Base-by-base conservation (phyloP, 2,113 vertebrate genomes). In the Mus pahari region DNA sequence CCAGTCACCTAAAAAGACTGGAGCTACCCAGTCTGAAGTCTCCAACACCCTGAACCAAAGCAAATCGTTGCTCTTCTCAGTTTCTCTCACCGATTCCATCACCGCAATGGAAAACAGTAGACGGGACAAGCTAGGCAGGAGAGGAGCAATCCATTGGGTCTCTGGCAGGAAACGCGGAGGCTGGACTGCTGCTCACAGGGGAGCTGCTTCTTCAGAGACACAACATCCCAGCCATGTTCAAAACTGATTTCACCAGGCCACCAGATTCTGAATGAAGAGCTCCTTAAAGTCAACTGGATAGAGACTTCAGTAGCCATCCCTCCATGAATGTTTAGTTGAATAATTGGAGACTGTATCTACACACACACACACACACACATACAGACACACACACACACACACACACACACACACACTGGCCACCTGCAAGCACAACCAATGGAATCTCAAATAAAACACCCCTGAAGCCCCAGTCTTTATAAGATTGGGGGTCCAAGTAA, bases 221-320 rank as follows among this genome's bases (percentile, higher is more conserved):
- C 39, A 45, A 31, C 22, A 45, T 33, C 22, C 12, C 20, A 28
- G 19, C 48, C 79, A 48, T 10, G 3, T 31, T 79, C 20, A n/a
- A 79, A 77, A 31, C 50, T 48, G 39, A 66, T 50, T 66, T 22
- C 68, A 53, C 73, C 75, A 75, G 22, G 3, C 73, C 9, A 31
- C 53, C n/a, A 26, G 66, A 28, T 93, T 53, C 31, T 62, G 60
- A 64, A 48, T 26, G 14, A 60, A 92, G 58, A 24, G 92, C 53
- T 84, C 39, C 6, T 91, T 74, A 94, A 84, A 94, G 70, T 88
- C 84, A 94, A 33, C 82, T 78, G 45, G 73, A 79, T 74, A 50
- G 86, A 71, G 66, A 75, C 45, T 86, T 90, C 7, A 90, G 12
- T n/a, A 73, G 45, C 20, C 87, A 74, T 33, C 58, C 31, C 8